Evolutionary conservation across 2,888 invertebrate genomes (phyloP).

Genomic region (Cordilura impudica): DNA sequence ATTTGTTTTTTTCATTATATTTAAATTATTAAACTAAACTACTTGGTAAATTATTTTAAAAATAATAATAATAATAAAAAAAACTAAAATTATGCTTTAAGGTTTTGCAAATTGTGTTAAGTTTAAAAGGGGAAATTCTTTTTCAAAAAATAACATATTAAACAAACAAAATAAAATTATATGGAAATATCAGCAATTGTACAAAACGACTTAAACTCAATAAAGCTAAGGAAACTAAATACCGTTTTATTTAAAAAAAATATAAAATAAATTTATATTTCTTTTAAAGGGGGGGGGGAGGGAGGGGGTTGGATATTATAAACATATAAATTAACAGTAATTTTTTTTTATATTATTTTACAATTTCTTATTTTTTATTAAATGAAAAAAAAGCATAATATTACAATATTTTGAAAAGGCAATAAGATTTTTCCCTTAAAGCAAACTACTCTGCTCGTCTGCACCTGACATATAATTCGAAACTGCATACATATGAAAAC

Average conservation of each 20-base stretch:
- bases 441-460: too few relatives aligned
- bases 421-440: neutral
- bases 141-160: neutral
- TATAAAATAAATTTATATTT: neutral
- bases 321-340: neutral
- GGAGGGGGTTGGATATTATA: too few relatives aligned
- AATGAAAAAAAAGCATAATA: neutral
- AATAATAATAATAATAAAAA: conserved; percentile 12
- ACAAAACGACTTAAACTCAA: conserved; percentile 45
- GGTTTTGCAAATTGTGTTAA: conserved; percentile 62
- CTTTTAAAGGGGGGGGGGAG: conserved; percentile 29
- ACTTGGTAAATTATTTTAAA: neutral
- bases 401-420: neutral
- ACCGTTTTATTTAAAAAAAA: conserved; percentile 18
- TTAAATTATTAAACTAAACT: neutral
- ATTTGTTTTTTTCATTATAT: conserved; percentile 38
- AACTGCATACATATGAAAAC: too few relatives aligned
- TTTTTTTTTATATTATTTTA: neutral
- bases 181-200: conserved; percentile 39
- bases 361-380: neutral
- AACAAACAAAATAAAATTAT: conserved; percentile 16
- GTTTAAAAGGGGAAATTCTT: conserved; percentile 1
- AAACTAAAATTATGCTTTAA: conserved; percentile 33
- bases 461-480: too few relatives aligned
- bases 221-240: conserved; percentile 52